Evolutionary conservation across 2,888 invertebrate species (phyloP), one percentile per base, ranked within the genome.

Genomic region (Tyria jacobaeae): DNA sequence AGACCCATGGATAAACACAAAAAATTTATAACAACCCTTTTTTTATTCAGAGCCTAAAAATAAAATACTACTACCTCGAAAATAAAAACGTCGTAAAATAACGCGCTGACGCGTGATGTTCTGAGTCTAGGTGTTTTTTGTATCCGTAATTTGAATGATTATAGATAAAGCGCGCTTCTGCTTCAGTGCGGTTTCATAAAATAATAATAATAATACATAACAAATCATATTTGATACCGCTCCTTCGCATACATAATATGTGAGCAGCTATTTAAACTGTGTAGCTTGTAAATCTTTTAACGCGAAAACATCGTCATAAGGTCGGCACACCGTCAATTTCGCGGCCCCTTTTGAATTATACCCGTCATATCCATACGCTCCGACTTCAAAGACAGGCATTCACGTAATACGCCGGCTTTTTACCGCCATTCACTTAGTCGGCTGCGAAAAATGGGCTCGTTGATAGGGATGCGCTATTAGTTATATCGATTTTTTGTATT

Each of bases 401-500:
- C 70, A 69, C 70, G 66, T 77, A 71, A 68, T 61, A 63, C 66
- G 64, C 62, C 37, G 50, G 56, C 66, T 73, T 76, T 78, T 78
- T 79, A 79, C 74, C 79, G 68, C 66, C 70, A 70, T 72, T 75
- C 72, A 79, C 75, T 79, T 79, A 79, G 70, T 70, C 69, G 66
- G 71, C 71, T 75, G 78, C 70, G 72, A 71, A 69, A 74, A 77
- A 76, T 71, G 73, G 63, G 50, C 21, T 57, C 62, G 50, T 35
- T 41, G 24, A 60, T 70, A 75, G 70, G 35, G 70, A 62, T 55
- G 75, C 25, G 21, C 54, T 10, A 51, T 41, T 55, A 56, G 12
- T 47, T 41, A 14, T 54, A 35, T 44, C 52, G 63, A 63, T 25
- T 24, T 15, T 3, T 9, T n/a, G n/a, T n/a, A n/a, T n/a, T n/a